phyloP scores from a whole-genome alignment of 2,797 vertebrate genomes.

The Coregonus ussuriensis region DNA sequence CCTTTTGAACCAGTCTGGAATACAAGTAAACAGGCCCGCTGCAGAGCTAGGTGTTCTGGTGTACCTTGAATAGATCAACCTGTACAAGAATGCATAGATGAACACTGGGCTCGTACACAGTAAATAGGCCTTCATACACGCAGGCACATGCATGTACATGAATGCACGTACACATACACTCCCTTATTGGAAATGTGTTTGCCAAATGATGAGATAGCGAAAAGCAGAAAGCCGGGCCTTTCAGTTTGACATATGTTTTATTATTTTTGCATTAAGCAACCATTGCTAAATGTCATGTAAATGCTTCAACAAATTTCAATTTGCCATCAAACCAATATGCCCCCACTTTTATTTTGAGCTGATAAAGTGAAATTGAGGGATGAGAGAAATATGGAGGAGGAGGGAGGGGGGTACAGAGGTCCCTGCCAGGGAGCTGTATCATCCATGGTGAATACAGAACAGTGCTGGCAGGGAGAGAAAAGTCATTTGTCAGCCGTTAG shows the following conservation, averaged over 20 bases:
- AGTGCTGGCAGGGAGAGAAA: conserved; percentile 35
- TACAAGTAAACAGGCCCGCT: conserved; percentile 48
- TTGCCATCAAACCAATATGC: conserved; percentile 64
- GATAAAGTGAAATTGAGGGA: conserved; percentile 68
- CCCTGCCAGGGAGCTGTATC: conserved; percentile 44
- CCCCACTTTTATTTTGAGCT: conserved; percentile 69
- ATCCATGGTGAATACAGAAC: conserved; percentile 55
- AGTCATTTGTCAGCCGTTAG: conserved; percentile 57
- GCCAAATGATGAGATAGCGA: conserved; percentile 50
- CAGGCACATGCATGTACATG: conserved; percentile 6
- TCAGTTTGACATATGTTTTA: conserved; percentile 65
- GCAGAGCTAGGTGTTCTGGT: not conserved
- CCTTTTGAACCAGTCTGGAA: conserved; percentile 42
- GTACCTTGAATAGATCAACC: not conserved
- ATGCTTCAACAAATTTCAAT: conserved; percentile 75
- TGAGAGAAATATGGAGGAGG: conserved; percentile 36
- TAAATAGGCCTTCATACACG: not conserved
- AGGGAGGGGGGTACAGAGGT: conserved; percentile 41
- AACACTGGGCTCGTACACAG: not conserved
- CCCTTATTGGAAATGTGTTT: conserved; percentile 23
- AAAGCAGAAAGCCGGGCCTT: conserved; percentile 41
- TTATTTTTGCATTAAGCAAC: conserved; percentile 65
- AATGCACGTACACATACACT: not conserved
- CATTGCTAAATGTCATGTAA: conserved; percentile 72
- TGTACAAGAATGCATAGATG: conserved; percentile 10